A percentile compares a stretch with the other conserved stretches of the same genome.
These are phyloP conservation scores for Orcinus orca DNA, from an alignment of 2,113 vertebrate species.

Conservation along the genomic window DNA sequence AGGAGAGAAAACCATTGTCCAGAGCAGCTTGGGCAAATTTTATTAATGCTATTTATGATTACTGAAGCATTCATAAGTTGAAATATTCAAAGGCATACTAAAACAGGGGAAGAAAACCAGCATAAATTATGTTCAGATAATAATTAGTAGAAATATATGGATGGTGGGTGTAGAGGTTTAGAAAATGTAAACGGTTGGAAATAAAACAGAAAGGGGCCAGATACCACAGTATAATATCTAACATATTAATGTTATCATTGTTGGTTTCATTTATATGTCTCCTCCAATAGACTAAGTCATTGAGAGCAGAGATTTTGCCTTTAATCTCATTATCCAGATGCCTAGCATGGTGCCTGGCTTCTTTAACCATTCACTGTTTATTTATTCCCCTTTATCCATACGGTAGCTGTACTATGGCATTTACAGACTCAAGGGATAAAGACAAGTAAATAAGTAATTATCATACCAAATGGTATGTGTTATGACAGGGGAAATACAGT, in stretches of 20 bases:
- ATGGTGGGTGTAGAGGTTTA: not conserved
- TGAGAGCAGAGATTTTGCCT: not conserved
- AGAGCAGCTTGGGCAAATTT: not conserved
- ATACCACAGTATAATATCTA: not conserved
- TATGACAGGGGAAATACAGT: not conserved
- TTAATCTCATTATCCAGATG: not conserved
- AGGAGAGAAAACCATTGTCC: not conserved
- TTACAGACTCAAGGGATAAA: not conserved
- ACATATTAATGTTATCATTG: not conserved
- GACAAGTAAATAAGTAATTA: not conserved
- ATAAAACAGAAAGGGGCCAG: not conserved
- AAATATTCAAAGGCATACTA: not conserved
- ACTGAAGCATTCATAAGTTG: not conserved
- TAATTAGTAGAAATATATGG: not conserved
- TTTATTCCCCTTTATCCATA: not conserved
- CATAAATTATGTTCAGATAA: not conserved
- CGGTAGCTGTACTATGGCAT: not conserved
- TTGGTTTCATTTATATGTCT: not conserved
- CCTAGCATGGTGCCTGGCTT: not conserved
- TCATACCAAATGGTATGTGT: not conserved
- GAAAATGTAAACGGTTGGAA: not conserved
- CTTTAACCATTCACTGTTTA: not conserved
- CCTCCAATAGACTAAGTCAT: not conserved
- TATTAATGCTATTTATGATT: not conserved
- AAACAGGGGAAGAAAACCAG: not conserved